Percentiles rank a stretch among this genome's conserved stretches.
These are phyloP conservation scores for Prenolepis imparis DNA, from an alignment of 2,888 invertebrate genomes.

Conservation along the genomic window DNA sequence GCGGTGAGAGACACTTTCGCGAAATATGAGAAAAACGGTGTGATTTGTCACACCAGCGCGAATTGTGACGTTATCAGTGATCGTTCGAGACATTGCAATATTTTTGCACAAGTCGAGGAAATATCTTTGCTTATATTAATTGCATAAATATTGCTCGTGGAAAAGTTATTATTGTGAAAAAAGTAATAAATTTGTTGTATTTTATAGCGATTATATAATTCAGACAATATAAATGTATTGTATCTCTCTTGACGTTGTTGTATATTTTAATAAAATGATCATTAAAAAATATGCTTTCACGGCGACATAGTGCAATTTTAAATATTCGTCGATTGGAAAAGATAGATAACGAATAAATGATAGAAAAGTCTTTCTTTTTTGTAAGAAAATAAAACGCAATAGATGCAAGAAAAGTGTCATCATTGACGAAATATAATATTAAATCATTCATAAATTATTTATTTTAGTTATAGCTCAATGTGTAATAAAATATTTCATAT, in stretches of 20 bases:
- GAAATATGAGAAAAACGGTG: background rate
- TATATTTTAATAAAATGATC: too few species aligned
- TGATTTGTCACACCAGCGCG: too few species aligned
- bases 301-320: slow-evolving; percentile 3
- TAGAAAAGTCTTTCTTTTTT: slow-evolving; percentile 7
- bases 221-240: background rate
- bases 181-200: background rate
- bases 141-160: background rate
- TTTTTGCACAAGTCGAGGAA: background rate
- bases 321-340: slow-evolving; percentile 1
- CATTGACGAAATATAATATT: background rate
- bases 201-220: background rate
- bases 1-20: background rate
- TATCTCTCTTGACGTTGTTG: background rate
- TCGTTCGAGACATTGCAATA: background rate
- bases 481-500: background rate
- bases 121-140: background rate
- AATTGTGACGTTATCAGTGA: background rate
- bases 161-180: background rate
- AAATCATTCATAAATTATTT: background rate
- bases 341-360: background rate
- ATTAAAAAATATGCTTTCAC: slow-evolving; percentile 7
- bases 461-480: background rate
- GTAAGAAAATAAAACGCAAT: slow-evolving; percentile 1
- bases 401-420: background rate